Evolutionary conservation across 2,113 vertebrate genomes (phyloP).

Genomic region (Scalopus aquaticus): DNA sequence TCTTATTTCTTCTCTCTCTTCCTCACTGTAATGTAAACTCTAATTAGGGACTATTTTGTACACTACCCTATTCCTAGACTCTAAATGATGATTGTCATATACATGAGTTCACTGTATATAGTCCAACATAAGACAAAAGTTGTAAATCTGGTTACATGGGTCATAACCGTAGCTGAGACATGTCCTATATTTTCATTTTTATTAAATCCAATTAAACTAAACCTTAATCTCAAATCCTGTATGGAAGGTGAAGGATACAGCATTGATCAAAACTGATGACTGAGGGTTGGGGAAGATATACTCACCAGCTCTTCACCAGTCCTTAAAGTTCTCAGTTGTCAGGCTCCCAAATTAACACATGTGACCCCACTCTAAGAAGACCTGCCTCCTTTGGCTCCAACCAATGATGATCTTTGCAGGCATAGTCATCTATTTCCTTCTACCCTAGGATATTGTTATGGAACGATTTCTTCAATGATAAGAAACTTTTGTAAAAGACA

Average conservation of each 20-base stretch:
- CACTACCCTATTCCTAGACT: background rate
- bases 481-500: background rate
- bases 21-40: background rate
- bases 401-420: background rate
- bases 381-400: background rate
- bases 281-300: background rate
- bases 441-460: background rate
- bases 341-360: background rate
- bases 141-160: background rate
- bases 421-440: background rate
- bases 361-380: background rate
- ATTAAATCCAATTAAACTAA: background rate
- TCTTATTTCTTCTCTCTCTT: background rate
- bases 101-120: background rate
- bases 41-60: background rate
- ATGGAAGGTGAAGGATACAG: background rate
- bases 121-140: background rate
- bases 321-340: background rate
- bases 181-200: background rate
- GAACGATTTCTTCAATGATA: background rate
- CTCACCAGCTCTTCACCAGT: background rate
- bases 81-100: background rate
- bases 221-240: background rate
- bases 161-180: background rate
- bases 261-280: background rate